Base-by-base conservation (phyloP, 2,113 vertebrate species). In the Chaetura pelagica region DNA sequence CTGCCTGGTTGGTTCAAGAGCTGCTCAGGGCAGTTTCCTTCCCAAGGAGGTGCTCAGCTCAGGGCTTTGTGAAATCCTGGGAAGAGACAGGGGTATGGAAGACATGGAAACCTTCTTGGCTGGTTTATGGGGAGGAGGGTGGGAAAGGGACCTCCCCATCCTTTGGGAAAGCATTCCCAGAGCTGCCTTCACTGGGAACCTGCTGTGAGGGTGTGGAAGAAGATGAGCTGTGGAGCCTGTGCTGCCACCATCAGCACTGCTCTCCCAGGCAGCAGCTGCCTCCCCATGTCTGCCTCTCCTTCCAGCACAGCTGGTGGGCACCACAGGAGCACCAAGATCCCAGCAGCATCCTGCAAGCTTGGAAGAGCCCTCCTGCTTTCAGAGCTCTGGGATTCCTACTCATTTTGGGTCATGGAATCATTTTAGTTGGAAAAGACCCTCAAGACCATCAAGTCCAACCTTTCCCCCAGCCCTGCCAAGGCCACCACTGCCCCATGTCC, bases 311-410 rank as follows among this genome's bases (percentile, higher is more conserved):
- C 66, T 29, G 62, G 40, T 7, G 58, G 67, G 49, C n/a, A 7
- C 3, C 15, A 6, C 1, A 26, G 69, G 46, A 61, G 35, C 59
- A 38, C 20, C 9, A 14, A 15, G 46, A 34, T 7, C 48, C 69
- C 12, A 1, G 6, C 5, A 52, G 64, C 44, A 64, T 12, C 52
- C 61, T 2, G 0, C 48, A 49, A 15, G 26, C 52, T 20, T 1
- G 2, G 18, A 64, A 22, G 9, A 78, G 15, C 9, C 44, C 38
- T 38, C 23, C 52, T 61, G n/a, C 78, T 77, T 6, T 1, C 40
- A 40, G 61, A 0, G 0, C 29, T 0, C 0, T 3, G 68, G 32
- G 21, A 46, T 61, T 63, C 57, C 49, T 1, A 2, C 64, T 49
- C 0, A 0, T 9, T 76, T 68, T 38, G 77, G 26, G 71, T 62